Evolutionary conservation across 2,797 vertebrate species (phyloP), one percentile per base, ranked within the genome.

Genomic region (Neopelma chrysocephalum): DNA sequence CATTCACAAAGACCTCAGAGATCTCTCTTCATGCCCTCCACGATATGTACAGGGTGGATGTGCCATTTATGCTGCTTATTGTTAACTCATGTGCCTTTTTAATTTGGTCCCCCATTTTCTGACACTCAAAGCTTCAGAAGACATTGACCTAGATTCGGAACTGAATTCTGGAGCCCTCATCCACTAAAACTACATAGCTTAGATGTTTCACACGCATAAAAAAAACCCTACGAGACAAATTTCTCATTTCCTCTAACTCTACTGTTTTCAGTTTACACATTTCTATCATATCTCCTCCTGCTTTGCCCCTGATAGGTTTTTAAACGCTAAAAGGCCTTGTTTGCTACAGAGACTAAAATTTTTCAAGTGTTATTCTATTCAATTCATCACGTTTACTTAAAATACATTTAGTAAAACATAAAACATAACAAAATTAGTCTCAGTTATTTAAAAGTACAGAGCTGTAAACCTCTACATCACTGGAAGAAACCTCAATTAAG

Each of bases 401-500:
- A 93, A 94, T 72, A 86, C 12, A 45, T 95, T 58, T 79, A 81
- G 38, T 64, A 90, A 94, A 91, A 92, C 51, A 73, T 87, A 94
- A 93, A 93, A 38, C 36, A 90, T 93, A 86, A 83, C 62, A 91
- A 81, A 96, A 93, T 94, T 78, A 71, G 51, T 95, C 73, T 88
- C 71, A 91, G 91, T 95, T 97, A 96, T 94, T 97, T 96, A 95
- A 93, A 92, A 96, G 66, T 86, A 76, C 83, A 66, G 58, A 91
- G 82, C 87, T 93, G 79, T 89, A 95, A 95, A 95, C 92, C 89
- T 82, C 84, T 90, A 83, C n/a, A 81, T 93, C 95, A 94, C 77
- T 73, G 73, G 34, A 93, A 93, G 87, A 90, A 89, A 94, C 91
- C 87, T 96, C 87, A 96, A 95, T 96, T 96, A 96, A 96, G 87